Conservation (phyloP, 2,888 invertebrate species). For the Phorcus lineatus region DNA sequence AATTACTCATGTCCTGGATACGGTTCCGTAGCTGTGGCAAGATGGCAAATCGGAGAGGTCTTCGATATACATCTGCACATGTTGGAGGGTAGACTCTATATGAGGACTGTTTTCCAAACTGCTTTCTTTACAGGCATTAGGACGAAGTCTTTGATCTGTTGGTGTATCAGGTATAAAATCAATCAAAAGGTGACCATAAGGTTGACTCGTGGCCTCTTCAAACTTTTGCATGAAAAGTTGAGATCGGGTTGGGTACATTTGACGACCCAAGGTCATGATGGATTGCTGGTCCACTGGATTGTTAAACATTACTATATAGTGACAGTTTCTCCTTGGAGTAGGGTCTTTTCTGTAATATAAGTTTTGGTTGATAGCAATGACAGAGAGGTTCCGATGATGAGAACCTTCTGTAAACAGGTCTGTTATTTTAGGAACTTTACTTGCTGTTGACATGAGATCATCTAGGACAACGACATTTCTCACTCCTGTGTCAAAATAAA, state of each 20-base stretch:
- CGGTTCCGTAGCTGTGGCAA: too few relatives aligned
- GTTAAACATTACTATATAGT: constrained; percentile 45
- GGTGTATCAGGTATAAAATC: too few relatives aligned
- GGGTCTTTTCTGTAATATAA: constrained; percentile 44
- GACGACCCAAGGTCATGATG: constrained; percentile 40
- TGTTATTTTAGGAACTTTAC: constrained; percentile 36
- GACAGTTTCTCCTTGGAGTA: constrained; percentile 45
- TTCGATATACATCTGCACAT: too few relatives aligned
- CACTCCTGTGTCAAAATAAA: constrained; percentile 31
- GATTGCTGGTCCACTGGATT: constrained; percentile 44
- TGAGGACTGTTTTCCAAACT: too few relatives aligned
- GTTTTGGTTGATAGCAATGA: constrained; percentile 42
- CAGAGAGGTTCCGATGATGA: constrained; percentile 40
- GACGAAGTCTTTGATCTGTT: too few relatives aligned
- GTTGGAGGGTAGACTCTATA: too few relatives aligned
- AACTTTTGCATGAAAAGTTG: too few relatives aligned
- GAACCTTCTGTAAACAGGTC: constrained; percentile 44
- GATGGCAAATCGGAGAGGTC: too few relatives aligned
- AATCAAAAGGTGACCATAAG: too few relatives aligned
- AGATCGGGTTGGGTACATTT: constrained; percentile 37
- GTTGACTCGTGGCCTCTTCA: too few relatives aligned
- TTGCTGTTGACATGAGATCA: constrained; percentile 35
- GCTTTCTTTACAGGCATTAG: too few relatives aligned
- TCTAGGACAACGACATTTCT: constrained; percentile 43
- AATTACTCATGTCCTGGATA: too few relatives aligned